phyloP scores from a whole-genome alignment of 2,113 vertebrate species.

The Pangasianodon hypophthalmus region DNA sequence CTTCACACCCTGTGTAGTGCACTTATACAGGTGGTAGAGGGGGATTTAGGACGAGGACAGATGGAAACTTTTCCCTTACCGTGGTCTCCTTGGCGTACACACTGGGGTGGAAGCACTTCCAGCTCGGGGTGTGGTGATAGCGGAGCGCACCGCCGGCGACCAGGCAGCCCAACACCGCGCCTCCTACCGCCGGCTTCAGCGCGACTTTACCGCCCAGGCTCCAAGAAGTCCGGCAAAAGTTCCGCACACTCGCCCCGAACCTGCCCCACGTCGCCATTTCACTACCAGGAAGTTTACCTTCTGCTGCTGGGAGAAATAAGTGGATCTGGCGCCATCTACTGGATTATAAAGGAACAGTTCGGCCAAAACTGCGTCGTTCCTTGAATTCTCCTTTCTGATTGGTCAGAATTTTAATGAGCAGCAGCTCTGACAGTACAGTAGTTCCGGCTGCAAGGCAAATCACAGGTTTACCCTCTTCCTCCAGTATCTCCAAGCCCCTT shows the following conservation, averaged over 20 bases:
- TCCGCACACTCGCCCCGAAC: slow-evolving; percentile 39
- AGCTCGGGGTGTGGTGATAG: neutral
- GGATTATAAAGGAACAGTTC: neutral
- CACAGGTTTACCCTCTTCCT: no score
- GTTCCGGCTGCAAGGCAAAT: neutral
- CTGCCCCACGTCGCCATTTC: slow-evolving; percentile 56
- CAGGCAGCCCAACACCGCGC: slow-evolving; percentile 38
- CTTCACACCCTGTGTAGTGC: neutral
- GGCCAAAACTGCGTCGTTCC: neutral
- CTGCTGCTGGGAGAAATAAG: neutral
- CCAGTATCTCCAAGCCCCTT: no score
- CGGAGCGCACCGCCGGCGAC: slow-evolving; percentile 36
- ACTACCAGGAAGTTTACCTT: slow-evolving; percentile 20
- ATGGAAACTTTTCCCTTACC: slow-evolving; percentile 14
- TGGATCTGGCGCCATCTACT: slow-evolving; percentile 32
- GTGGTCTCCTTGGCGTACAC: slow-evolving; percentile 50
- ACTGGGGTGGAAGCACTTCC: slow-evolving; percentile 23
- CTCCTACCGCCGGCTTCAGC: slow-evolving; percentile 17
- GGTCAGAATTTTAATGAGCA: neutral
- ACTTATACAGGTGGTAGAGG: neutral
- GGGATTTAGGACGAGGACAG: neutral
- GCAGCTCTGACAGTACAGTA: neutral
- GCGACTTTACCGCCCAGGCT: neutral
- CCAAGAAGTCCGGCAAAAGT: slow-evolving; percentile 27
- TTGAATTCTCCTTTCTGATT: neutral